Evolutionary conservation across 2,797 vertebrate species (phyloP), one percentile per base, ranked within the genome.

Genomic region (Coregonus ussuriensis): DNA sequence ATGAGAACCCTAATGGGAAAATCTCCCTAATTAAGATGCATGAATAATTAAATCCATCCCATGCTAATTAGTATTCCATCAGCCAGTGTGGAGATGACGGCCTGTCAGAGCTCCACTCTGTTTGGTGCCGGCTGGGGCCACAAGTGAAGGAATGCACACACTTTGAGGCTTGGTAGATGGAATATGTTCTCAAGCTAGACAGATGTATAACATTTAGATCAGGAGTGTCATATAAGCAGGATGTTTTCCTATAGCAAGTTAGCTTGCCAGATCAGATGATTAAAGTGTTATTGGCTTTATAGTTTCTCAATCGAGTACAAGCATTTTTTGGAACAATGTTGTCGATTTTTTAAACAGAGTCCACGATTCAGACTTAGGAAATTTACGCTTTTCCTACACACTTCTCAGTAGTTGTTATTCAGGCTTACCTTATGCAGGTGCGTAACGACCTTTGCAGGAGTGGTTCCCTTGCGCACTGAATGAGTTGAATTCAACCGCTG

Each of bases 1-100:
- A 84, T 86, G 80, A 80, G 90, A 90, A 84, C 79, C 89, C 90
- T 93, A 88, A 92, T 91, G 91, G 92, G 88, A 92, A 90, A 91
- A 87, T 90, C 82, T 90, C 82, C 83, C 91, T 94, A 95, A 95
- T 94, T 93, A 93, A 94, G 91, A 93, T 85, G 88, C 90, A 93
- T 94, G 92, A 94, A 95, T 94, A 94, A 95, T 94, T 94, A 90
- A 94, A 92, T 88, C 84, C 62, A 87, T 86, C 88, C 83, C 79
- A 80, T 14, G 74, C 89, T 93, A 91, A 94, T 95, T 94, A 93
- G 89, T 87, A 93, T 94, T 93, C 90, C 91, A 90, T 92, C 92
- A 93, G 90, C 89, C 89, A 86, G 76, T 74, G 85, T 68, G 80
- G 85, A 81, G 82, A 89, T 86, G 91, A 90, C 78, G 84, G 88